Evolutionary conservation across 2,888 invertebrate genomes (phyloP).

Genomic region (Monopis laevigella): DNA sequence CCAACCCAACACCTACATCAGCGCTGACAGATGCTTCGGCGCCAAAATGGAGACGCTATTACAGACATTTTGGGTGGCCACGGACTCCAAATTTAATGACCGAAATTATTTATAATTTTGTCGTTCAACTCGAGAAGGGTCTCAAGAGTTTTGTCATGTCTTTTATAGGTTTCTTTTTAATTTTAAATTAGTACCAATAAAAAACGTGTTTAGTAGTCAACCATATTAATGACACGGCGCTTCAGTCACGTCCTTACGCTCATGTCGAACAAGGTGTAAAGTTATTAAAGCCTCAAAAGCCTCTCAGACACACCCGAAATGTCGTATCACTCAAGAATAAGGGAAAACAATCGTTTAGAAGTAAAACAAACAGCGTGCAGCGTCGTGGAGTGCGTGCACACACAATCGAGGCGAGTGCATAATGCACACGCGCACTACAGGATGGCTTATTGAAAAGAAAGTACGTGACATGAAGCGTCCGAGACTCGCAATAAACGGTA

Average conservation of each 20-base stretch:
- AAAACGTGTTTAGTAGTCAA: too few relatives aligned
- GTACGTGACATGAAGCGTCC: constrained; percentile 56
- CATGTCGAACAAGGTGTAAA: not conserved
- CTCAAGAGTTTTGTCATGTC: not conserved
- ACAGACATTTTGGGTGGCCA: constrained; percentile 53
- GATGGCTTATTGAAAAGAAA: constrained; percentile 53
- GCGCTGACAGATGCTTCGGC: constrained; percentile 29
- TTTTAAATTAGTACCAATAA: not conserved
- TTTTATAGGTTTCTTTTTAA: not conserved
- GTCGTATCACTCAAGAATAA: constrained; percentile 33
- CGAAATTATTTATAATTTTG: constrained; percentile 9
- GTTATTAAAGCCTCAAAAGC: constrained; percentile 21
- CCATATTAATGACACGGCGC: too few relatives aligned
- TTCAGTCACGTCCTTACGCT: not conserved
- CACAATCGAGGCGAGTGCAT: constrained; percentile 51
- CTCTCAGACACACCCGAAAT: constrained; percentile 47
- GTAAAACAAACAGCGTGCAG: constrained; percentile 51
- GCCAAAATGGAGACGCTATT: constrained; percentile 58
- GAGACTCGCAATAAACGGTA: constrained; percentile 57
- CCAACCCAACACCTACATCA: constrained; percentile 56
- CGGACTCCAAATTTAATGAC: constrained; percentile 16
- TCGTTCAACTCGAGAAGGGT: not conserved
- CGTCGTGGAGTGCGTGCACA: constrained; percentile 42
- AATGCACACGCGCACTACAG: constrained; percentile 41
- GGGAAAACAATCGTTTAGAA: constrained; percentile 47